phyloP scores from a whole-genome alignment of 1,140 invertebrate species.

The Halesus radiatus region DNA sequence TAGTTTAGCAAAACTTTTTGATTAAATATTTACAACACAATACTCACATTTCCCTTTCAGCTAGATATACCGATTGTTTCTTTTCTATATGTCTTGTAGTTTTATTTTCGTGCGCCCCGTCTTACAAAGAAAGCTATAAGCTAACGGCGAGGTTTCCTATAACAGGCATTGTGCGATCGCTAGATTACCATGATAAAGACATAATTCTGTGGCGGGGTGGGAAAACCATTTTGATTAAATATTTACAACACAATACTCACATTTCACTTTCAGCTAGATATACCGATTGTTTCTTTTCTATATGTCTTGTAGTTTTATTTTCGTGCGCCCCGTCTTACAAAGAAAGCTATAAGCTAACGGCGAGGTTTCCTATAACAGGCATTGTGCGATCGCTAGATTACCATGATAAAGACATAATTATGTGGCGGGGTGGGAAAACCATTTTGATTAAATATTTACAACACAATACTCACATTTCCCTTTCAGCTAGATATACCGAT shows the following conservation, averaged over 20 bases:
- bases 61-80: no score
- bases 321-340: not conserved
- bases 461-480: no score
- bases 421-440: not conserved
- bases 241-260: no score
- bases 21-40: no score
- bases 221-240: not conserved
- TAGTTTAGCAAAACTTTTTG: no score
- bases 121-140: not conserved
- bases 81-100: no score
- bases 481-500: no score
- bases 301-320: no score
- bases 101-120: not conserved
- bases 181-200: constrained; percentile 1
- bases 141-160: not conserved
- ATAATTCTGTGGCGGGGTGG: not conserved
- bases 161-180: not conserved
- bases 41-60: no score
- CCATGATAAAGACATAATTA: not conserved
- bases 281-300: no score
- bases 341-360: not conserved
- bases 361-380: not conserved
- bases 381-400: not conserved
- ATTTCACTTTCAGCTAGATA: no score
- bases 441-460: no score